These are phyloP conservation scores for Poeciliopsis gracilis DNA, from an alignment of 2,797 vertebrate genomes.

Conservation along the genomic window DNA sequence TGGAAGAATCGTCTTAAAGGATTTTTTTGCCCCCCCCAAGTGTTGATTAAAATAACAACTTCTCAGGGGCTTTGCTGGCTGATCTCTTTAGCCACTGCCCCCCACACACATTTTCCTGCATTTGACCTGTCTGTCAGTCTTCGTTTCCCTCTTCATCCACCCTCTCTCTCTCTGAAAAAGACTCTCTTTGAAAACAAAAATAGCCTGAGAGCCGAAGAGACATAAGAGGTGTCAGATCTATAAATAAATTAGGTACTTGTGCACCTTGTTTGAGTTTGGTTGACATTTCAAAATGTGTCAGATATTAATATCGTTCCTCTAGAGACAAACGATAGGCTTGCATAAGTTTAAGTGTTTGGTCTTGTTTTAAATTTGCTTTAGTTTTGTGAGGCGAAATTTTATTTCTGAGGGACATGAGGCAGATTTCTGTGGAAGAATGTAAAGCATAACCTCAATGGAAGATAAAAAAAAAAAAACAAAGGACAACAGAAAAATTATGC, in stretches of 20 bases:
- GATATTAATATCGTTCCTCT: constrained; percentile 70
- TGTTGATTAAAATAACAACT: constrained; percentile 45
- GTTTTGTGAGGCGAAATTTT: not conserved
- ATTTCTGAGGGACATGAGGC: not conserved
- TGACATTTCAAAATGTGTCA: constrained; percentile 68
- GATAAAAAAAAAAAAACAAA: not conserved
- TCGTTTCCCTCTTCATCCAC: constrained; percentile 20
- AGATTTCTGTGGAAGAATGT: not conserved
- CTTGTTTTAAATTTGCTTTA: not conserved
- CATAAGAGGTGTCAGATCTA: constrained; percentile 66
- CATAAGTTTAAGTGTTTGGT: constrained; percentile 23
- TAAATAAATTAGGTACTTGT: constrained; percentile 78
- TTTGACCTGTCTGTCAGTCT: constrained; percentile 36
- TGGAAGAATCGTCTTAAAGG: constrained; percentile 32
- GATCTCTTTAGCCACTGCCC: constrained; percentile 34
- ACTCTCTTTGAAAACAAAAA: constrained; percentile 71
- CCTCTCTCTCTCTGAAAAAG: constrained; percentile 28
- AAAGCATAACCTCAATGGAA: not conserved
- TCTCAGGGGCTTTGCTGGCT: constrained; percentile 21
- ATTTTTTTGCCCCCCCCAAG: constrained; percentile 17
- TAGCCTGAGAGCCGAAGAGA: constrained; percentile 66
- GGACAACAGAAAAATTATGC: not conserved
- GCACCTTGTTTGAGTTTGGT: constrained; percentile 52
- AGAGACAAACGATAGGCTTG: constrained; percentile 54
- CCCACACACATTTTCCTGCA: constrained; percentile 19